These are phyloP conservation scores for Ptychochromis oligacanthus DNA, from an alignment of 2,113 vertebrate genomes.

Conservation along the genomic window DNA sequence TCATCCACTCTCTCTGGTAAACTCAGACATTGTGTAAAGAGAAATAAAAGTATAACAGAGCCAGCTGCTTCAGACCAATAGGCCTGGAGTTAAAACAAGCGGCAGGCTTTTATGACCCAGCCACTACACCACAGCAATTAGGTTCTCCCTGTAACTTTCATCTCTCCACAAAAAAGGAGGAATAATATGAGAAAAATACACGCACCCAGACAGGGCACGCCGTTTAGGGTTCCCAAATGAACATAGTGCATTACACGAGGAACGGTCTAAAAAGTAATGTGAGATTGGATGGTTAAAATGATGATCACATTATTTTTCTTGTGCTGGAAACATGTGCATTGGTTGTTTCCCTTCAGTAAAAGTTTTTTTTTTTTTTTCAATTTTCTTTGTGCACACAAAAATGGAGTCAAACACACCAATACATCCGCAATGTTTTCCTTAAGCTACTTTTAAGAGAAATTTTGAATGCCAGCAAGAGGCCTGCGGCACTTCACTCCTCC, in stretches of 20 bases:
- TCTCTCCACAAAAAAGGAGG: conserved; percentile 76
- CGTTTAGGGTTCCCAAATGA: conserved; percentile 32
- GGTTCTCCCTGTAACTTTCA: conserved; percentile 78
- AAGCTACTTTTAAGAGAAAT: conserved; percentile 16
- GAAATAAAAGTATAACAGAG: conserved; percentile 71
- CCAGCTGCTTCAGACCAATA: conserved; percentile 62
- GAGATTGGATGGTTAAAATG: not conserved
- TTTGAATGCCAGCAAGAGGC: conserved; percentile 11
- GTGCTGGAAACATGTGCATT: not conserved
- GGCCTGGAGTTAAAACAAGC: conserved; percentile 72
- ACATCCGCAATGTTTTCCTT: conserved; percentile 12
- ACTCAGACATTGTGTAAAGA: conserved; percentile 74
- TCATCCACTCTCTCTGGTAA: conserved; percentile 57
- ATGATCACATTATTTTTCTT: not conserved
- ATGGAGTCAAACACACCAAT: conserved; percentile 1
- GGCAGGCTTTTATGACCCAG: conserved; percentile 73
- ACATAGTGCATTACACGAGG: conserved; percentile 8
- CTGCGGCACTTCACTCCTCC: not conserved
- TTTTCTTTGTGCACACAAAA: not conserved
- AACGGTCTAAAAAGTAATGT: not conserved
- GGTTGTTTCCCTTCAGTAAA: not conserved
- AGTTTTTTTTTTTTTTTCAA: not conserved
- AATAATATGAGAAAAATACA: conserved; percentile 58
- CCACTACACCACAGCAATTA: conserved; percentile 80
- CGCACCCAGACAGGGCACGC: conserved; percentile 44